Conservation (phyloP, 2,797 vertebrate genomes). For the Poecilia velifera region DNA sequence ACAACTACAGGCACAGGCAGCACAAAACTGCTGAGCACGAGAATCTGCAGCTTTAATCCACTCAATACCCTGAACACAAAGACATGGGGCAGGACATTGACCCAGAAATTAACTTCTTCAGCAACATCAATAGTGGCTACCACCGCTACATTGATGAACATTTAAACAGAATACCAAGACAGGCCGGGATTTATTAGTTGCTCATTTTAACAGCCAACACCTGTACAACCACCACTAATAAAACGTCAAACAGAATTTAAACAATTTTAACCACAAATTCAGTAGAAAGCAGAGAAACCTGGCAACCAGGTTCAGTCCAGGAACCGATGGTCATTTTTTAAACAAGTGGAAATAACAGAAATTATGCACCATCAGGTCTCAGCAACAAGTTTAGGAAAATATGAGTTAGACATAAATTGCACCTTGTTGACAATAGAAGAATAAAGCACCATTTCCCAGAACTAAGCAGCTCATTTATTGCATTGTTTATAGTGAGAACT, state of each 20-base stretch:
- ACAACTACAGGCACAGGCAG: background rate
- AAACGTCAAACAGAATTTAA: background rate
- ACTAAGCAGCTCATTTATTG: no score
- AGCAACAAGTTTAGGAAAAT: background rate
- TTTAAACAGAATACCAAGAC: background rate
- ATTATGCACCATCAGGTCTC: background rate
- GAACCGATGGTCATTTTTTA: background rate
- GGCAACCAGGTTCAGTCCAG: background rate
- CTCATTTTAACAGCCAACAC: background rate
- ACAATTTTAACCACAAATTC: background rate
- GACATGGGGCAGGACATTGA: conserved; percentile 4
- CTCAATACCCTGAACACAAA: conserved; percentile 7
- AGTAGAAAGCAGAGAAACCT: background rate
- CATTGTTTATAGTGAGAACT: no score
- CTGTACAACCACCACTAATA: background rate
- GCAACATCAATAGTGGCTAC: conserved; percentile 5
- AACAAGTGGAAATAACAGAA: background rate
- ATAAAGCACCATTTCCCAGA: background rate
- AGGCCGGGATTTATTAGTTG: background rate
- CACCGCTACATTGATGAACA: conserved; percentile 2
- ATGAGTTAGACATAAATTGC: background rate
- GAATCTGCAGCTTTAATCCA: conserved; percentile 3
- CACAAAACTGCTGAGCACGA: conserved; percentile 3
- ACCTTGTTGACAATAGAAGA: background rate
- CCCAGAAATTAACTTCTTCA: conserved; percentile 12